These are phyloP conservation scores for Nemopilema nomurai DNA, from an alignment of 30 jellyfish, hydroid and myxozoan genomes.

Conservation along the genomic window DNA sequence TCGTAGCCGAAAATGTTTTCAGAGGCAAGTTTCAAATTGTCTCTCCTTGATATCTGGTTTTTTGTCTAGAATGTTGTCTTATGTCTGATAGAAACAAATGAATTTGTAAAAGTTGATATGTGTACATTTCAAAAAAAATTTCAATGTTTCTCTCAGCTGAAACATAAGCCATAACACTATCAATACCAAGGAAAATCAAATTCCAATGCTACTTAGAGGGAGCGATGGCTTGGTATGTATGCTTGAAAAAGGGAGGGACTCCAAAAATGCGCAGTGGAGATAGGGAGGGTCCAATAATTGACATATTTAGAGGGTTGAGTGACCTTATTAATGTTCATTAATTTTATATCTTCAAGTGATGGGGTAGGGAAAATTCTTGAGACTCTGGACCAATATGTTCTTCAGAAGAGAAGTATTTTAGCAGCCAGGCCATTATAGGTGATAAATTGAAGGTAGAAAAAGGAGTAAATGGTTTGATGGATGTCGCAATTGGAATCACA, in stretches of 20 bases:
- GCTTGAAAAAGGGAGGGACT: not conserved
- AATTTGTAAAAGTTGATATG: too few species aligned
- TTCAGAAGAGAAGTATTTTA: not conserved
- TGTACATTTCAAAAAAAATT: too few species aligned
- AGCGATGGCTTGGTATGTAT: not conserved
- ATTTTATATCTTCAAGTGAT: not conserved
- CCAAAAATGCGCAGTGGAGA: too few species aligned
- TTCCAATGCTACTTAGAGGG: not conserved
- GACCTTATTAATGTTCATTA: not conserved
- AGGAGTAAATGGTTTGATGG: slow-evolving; percentile 42
- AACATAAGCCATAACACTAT: not conserved
- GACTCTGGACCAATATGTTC: not conserved
- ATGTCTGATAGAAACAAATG: too few species aligned
- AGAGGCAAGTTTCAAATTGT: too few species aligned
- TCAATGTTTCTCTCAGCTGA: not conserved
- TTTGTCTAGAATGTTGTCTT: too few species aligned
- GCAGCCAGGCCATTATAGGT: slow-evolving; percentile 14
- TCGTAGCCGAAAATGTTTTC: not conserved
- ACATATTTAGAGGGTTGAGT: not conserved
- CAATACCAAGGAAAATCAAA: not conserved
- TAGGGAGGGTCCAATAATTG: too few species aligned
- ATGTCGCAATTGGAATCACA: slow-evolving; percentile 29
- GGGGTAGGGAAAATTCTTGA: slow-evolving; percentile 1
- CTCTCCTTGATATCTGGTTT: too few species aligned
- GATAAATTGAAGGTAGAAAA: slow-evolving; percentile 13